These are phyloP conservation scores for Watsonalla binaria DNA, from an alignment of 2,888 invertebrate species.

Conservation along the genomic window DNA sequence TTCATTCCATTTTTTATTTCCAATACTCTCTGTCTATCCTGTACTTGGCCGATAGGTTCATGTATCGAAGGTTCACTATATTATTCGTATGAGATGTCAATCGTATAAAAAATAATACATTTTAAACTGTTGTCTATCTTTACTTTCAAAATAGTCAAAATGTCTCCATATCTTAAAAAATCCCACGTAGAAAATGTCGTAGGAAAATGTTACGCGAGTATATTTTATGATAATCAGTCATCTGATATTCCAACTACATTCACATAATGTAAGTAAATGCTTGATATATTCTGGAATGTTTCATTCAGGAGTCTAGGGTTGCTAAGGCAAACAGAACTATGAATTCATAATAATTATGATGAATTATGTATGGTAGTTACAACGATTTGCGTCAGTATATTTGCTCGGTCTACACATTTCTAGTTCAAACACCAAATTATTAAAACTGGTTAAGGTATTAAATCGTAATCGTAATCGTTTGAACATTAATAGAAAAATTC, in stretches of 20 bases:
- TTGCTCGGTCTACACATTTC: neutral
- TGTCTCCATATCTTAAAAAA: too few species aligned
- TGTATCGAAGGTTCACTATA: too few species aligned
- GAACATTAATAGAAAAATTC: too few species aligned
- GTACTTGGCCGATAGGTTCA: too few species aligned
- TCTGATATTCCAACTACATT: neutral
- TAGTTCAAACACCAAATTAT: neutral
- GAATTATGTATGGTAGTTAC: constrained; percentile 6
- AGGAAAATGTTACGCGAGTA: constrained; percentile 9
- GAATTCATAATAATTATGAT: constrained; percentile 15
- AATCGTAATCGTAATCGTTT: too few species aligned
- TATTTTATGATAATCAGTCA: neutral
- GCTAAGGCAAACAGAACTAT: constrained; percentile 6
- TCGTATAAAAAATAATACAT: too few species aligned
- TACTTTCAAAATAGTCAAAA: too few species aligned
- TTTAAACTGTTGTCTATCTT: too few species aligned
- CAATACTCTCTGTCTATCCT: too few species aligned
- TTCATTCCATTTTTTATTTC: too few species aligned
- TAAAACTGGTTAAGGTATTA: neutral
- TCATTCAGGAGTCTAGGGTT: neutral
- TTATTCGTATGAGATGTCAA: too few species aligned
- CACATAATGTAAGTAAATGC: neutral
- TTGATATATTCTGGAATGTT: neutral
- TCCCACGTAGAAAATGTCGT: neutral
- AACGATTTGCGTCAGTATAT: neutral